Percentiles rank a stretch among this genome's conserved stretches.
phyloP scores from a whole-genome alignment of 2,797 vertebrate species.

The Brotula barbata region DNA sequence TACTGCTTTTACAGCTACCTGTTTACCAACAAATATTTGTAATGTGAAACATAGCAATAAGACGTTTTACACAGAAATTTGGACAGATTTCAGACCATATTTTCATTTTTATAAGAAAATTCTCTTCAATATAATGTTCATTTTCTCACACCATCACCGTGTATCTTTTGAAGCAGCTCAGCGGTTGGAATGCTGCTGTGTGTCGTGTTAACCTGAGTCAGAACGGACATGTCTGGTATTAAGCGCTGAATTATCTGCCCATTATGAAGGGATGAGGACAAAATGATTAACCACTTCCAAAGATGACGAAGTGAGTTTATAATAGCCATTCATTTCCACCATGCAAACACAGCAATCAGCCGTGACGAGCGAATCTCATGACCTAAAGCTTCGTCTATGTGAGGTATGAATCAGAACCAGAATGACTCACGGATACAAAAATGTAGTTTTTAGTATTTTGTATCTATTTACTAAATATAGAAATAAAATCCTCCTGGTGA shows the following conservation, averaged over 20 bases:
- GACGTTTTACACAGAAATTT: background rate
- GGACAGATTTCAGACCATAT: too few relatives aligned
- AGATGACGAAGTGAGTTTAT: conserved; percentile 2
- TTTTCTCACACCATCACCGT: background rate
- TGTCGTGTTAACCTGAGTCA: conserved; percentile 17
- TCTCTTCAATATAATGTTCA: too few relatives aligned
- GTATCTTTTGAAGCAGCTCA: background rate
- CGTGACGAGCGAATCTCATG: background rate
- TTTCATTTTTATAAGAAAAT: too few relatives aligned
- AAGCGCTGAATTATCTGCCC: conserved; percentile 46
- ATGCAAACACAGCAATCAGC: conserved; percentile 10
- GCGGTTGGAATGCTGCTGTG: background rate
- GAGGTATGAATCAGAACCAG: background rate
- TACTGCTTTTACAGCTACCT: too few relatives aligned
- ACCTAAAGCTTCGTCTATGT: conserved; percentile 6
- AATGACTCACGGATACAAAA: conserved; percentile 1
- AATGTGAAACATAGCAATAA: background rate
- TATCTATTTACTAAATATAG: too few relatives aligned
- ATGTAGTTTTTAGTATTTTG: too few relatives aligned
- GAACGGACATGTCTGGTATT: conserved; percentile 5
- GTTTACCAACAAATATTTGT: too few relatives aligned
- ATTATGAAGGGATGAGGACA: conserved; percentile 41
- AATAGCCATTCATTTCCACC: conserved; percentile 13
- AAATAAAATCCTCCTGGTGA: too few relatives aligned
- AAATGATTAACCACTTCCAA: conserved; percentile 47